A percentile compares a stretch with the other conserved stretches of the same genome.
Evolutionary conservation across 2,797 vertebrate genomes (phyloP).

Genomic region (Labroides dimidiatus): DNA sequence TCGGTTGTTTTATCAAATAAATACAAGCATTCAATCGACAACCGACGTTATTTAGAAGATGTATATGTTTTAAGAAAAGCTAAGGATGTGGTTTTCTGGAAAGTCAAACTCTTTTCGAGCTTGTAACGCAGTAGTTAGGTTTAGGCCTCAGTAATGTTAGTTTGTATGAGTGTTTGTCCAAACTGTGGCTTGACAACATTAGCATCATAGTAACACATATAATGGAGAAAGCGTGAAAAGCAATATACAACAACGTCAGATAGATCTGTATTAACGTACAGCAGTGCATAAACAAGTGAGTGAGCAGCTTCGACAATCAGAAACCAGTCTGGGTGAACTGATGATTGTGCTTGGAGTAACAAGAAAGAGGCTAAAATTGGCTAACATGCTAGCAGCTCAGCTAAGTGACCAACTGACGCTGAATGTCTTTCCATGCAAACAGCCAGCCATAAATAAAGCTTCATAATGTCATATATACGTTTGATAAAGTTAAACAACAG

Average conservation of each 20-base stretch:
- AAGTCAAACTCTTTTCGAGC: conserved; percentile 11
- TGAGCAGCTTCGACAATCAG: conserved; percentile 6
- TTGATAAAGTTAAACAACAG: neutral
- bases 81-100: neutral
- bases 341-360: neutral
- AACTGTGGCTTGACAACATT: conserved; percentile 43
- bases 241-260: neutral
- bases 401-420: conserved; percentile 65
- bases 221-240: neutral
- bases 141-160: conserved; percentile 65
- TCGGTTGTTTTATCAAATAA: neutral
- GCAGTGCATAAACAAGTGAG: neutral
- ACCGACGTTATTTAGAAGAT: neutral
- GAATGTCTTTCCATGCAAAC: conserved; percentile 38
- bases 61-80: neutral
- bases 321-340: neutral
- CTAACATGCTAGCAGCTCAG: conserved; percentile 59
- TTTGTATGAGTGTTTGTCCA: conserved; percentile 61
- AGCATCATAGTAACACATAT: conserved; percentile 48
- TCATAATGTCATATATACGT: neutral
- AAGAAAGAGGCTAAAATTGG: conserved; percentile 34
- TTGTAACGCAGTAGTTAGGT: conserved; percentile 63
- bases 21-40: neutral
- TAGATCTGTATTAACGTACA: neutral
- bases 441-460: conserved; percentile 46